Evolutionary conservation across 2,113 vertebrate species (phyloP).

Genomic region (Podocnemis expansa): DNA sequence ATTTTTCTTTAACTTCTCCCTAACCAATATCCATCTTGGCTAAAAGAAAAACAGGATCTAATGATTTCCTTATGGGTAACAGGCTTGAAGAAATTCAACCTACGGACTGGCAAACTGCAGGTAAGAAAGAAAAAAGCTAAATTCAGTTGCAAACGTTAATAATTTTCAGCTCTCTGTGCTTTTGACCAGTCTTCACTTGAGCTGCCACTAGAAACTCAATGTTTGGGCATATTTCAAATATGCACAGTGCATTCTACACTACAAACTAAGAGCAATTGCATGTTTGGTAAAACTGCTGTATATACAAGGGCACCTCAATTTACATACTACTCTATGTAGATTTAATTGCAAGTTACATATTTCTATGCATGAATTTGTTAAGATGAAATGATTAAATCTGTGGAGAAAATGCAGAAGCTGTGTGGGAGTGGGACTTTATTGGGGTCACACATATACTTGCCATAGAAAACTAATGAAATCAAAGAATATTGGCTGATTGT

Average conservation of each 20-base stretch:
- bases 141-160: slow-evolving; percentile 23
- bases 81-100: slow-evolving; percentile 75
- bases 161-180: slow-evolving; percentile 2
- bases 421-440: background rate
- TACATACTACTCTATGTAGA: background rate
- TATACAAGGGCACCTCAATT: background rate
- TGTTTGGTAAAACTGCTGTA: background rate
- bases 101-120: slow-evolving; percentile 81
- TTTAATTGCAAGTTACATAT: background rate
- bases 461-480: background rate
- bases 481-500: background rate
- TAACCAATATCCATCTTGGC: slow-evolving; percentile 62
- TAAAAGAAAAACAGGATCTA: slow-evolving; percentile 79
- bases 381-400: background rate
- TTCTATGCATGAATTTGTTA: background rate
- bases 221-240: background rate
- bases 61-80: slow-evolving; percentile 86
- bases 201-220: background rate
- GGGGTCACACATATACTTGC: background rate
- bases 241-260: background rate
- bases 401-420: background rate
- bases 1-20: slow-evolving; percentile 74
- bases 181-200: slow-evolving; percentile 13
- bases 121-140: slow-evolving; percentile 85
- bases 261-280: background rate